Base-by-base conservation (phyloP, 2,113 vertebrate species). In the Pogonocichla stellata region DNA sequence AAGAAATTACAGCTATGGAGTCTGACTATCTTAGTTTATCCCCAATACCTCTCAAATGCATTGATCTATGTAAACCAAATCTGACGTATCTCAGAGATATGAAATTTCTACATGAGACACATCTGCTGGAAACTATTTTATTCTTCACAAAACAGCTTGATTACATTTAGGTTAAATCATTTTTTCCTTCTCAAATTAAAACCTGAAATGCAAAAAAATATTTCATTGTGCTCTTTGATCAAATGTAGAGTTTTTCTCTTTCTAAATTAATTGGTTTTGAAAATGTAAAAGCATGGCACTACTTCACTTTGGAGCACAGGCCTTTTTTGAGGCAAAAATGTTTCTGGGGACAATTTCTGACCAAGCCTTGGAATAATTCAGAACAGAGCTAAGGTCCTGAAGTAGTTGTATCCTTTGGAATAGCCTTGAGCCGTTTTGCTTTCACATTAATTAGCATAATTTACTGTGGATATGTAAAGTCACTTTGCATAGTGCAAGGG, bases 91-190 rank as follows among this genome's bases (percentile, higher is more conserved):
- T 86, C 62, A 62, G 71, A 84, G 51, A 84, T 81, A 92, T 1
- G 19, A 79, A 89, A 80, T 88, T 86, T 90, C 64, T 92, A 19
- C 45, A 2, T 78, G 38, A 72, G 82, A 77, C 60, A 90, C 86
- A 86, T 94, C 86, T 96, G 75, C 72, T 90, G 92, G 88, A 83
- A 90, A 58, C 86, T 61, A 45, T 75, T 94, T 87, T 95, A 67
- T 95, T 95, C 86, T 94, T 90, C 75, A 77, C 42, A 61, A 94
- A 94, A 93, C 95, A 95, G 94, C 96, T 93, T 97, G 92, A 95
- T 90, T 93, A 88, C 82, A 97, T 94, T 97, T 96, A 73, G n/a
- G 25, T 90, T 86, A 88, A 94, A 79, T 90, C 10, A 5, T 29
- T 86, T 93, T 85, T 92, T 71, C 22, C 64, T 74, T 86, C 83